Base-by-base conservation (phyloP, 37 sponge, comb jelly and placozoan genomes). In the Axinella damicornis region DNA sequence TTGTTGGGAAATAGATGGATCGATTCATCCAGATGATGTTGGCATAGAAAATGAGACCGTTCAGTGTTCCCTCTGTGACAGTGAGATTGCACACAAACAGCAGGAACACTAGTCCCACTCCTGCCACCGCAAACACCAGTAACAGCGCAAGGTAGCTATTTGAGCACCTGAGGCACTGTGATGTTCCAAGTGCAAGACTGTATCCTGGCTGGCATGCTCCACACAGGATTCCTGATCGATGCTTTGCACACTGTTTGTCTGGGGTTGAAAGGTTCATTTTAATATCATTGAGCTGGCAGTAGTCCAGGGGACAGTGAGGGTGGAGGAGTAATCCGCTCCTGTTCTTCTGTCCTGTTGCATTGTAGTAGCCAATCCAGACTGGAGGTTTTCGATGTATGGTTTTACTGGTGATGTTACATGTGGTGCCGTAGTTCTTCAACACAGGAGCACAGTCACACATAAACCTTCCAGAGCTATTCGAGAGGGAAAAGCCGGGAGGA, bases 241-340 rank as follows among this genome's bases (percentile, higher is more conserved):
- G 1, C n/a, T n/a, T n/a, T n/a, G n/a, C n/a, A n/a, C n/a, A n/a
- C n/a, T n/a, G 35, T 32, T 19, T 33, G 36, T 75, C 57, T 11
- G 27, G 5, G 19, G 72, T 2, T 2, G 24, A 33, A 22, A 57
- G 33, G 19, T 2, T 20, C 28, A 75, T 20, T 19, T 57, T 57
- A 5, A 6, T 58, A 6, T 15, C 20, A 15, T 5, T 14, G 6
- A 60, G 12, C 25, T 75, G 9, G 60, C 76, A 75, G 36, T 75
- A 75, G 24, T 75, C 76, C 55, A 75, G 56, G 32, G 76, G 76
- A n/a, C 76, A 75, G 59, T 75, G 35, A 73, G 31, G 83, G 73
- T 20, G 74, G 61, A 18, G 19, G 22, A 18, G 27, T 25, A 0
- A 61, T 36, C 2, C 74, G 57, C 12, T 74, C 38, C 57, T n/a